phyloP scores from a whole-genome alignment of 2,888 invertebrate genomes.

The Pyrgus malvae region DNA sequence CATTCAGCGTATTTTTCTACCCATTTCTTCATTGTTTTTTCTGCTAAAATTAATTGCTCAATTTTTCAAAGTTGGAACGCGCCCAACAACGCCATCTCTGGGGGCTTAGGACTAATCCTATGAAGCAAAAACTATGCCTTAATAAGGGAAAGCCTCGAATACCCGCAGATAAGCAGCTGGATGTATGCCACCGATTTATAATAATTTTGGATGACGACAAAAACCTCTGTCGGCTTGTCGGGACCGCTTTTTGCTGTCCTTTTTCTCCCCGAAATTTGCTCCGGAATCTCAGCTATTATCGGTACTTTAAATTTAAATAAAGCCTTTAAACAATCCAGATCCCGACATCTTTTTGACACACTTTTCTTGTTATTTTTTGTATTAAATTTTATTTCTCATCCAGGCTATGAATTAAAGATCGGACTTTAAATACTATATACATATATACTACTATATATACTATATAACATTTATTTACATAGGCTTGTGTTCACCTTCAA shows the following conservation, averaged over 20 bases:
- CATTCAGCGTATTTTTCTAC: background rate
- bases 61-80: conserved; percentile 14
- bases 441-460: too few relatives aligned
- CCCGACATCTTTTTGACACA: too few relatives aligned
- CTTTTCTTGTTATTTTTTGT: too few relatives aligned
- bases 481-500: too few relatives aligned
- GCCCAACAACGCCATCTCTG: conserved; percentile 9
- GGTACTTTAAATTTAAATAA: too few relatives aligned
- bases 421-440: too few relatives aligned
- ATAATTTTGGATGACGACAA: conserved; percentile 67
- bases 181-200: conserved; percentile 74
- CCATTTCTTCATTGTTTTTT: background rate
- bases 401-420: too few relatives aligned
- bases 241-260: conserved; percentile 47
- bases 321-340: too few relatives aligned
- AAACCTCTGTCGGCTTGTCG: conserved; percentile 46
- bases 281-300: too few relatives aligned
- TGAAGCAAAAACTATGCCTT: conserved; percentile 68
- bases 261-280: conserved; percentile 34
- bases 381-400: too few relatives aligned
- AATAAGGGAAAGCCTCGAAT: conserved; percentile 61
- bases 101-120: conserved; percentile 17
- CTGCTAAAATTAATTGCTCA: conserved; percentile 1
- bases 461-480: too few relatives aligned
- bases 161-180: conserved; percentile 69